Evolutionary conservation across 2,888 invertebrate genomes (phyloP).

Genomic region (Hecatera dysodea): DNA sequence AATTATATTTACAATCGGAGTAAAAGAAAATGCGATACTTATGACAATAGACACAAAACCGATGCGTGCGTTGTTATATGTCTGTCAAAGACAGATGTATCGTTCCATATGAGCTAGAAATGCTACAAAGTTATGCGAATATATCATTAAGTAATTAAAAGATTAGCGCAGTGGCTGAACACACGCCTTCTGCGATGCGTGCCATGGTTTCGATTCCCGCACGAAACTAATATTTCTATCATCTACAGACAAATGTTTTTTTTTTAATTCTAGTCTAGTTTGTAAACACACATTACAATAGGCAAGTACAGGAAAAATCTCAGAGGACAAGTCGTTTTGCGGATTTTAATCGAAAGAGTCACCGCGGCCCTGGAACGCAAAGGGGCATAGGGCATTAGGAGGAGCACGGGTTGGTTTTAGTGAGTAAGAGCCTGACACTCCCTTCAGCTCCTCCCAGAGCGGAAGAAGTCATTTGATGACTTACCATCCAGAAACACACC

Average conservation of each 20-base stretch:
- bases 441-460: too few relatives aligned
- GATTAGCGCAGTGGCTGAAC: background rate
- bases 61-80: background rate
- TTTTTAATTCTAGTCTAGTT: background rate
- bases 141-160: conserved; percentile 15
- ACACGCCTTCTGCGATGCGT: conserved; percentile 1
- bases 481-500: too few relatives aligned
- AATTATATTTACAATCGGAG: too few relatives aligned
- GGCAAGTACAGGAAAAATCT: too few relatives aligned
- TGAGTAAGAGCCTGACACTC: too few relatives aligned
- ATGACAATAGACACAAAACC: background rate
- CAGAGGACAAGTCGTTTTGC: too few relatives aligned
- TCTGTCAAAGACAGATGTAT: background rate
- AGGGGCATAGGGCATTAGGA: too few relatives aligned
- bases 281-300: background rate
- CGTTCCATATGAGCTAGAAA: conserved; percentile 12
- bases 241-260: background rate
- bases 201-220: background rate
- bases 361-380: too few relatives aligned
- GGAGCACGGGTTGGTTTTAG: too few relatives aligned
- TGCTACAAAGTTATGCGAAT: conserved; percentile 13
- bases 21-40: background rate
- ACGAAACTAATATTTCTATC: background rate
- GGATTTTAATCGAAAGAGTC: too few relatives aligned
- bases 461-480: too few relatives aligned